A percentile compares a stretch with the other conserved stretches of the same genome.
These are phyloP conservation scores for Stratiolaelaps scimitus DNA, from an alignment of 1,140 invertebrate species.

Conservation along the genomic window DNA sequence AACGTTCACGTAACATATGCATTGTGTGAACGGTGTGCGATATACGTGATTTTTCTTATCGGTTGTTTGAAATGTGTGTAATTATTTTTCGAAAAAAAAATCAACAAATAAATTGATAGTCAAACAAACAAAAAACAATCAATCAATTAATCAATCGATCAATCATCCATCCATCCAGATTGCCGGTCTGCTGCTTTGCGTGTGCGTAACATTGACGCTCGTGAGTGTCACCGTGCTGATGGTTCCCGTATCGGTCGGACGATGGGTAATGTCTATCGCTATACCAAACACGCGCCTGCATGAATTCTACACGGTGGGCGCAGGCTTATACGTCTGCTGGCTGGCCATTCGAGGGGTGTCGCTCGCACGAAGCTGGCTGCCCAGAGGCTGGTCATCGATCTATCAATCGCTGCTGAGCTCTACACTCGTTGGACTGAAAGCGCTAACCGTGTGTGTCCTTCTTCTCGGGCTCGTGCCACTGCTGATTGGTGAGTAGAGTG, in stretches of 20 bases:
- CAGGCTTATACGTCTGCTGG: slow-evolving; percentile 88
- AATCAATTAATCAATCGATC: no score
- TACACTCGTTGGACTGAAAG: slow-evolving; percentile 45
- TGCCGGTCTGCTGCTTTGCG: not conserved
- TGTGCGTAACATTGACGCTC: slow-evolving; percentile 24
- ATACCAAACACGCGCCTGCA: slow-evolving; percentile 58
- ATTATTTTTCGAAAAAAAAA: no score
- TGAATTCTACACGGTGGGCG: slow-evolving; percentile 87
- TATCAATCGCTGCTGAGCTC: slow-evolving; percentile 59
- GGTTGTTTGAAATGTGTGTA: no score
- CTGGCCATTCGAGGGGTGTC: slow-evolving; percentile 60
- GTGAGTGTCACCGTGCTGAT: slow-evolving; percentile 33
- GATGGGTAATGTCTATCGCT: slow-evolving; percentile 74
- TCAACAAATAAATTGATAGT: not conserved
- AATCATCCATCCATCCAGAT: not conserved
- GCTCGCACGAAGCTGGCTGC: slow-evolving; percentile 68
- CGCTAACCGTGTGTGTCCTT: slow-evolving; percentile 55
- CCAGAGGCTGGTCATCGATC: slow-evolving; percentile 66
- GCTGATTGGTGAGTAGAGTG: slow-evolving; percentile 79
- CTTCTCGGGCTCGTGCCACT: slow-evolving; percentile 81
- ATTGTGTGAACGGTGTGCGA: no score
- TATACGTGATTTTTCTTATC: no score
- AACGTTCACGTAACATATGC: no score
- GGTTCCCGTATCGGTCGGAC: slow-evolving; percentile 61
- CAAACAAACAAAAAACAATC: no score